A percentile compares a stretch with the other conserved stretches of the same genome.
Evolutionary conservation across 92 coral and sea anemone genomes (phyloP).

Genomic region (Zoanthus sociatus): DNA sequence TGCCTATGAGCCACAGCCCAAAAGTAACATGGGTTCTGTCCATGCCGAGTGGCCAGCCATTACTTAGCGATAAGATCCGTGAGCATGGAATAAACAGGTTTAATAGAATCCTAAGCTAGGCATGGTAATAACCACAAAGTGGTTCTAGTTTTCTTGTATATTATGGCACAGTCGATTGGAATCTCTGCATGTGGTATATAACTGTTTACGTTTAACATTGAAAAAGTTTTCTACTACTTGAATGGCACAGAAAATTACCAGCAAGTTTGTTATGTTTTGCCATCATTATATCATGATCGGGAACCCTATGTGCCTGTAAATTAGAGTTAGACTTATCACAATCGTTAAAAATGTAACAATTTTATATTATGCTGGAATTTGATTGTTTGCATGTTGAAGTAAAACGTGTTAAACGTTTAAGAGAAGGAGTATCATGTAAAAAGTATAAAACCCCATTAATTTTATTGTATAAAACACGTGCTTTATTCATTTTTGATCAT

Average conservation of each 20-base stretch:
- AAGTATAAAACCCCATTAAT: not conserved
- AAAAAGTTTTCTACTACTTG: conserved; percentile 17
- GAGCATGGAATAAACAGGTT: too few species aligned
- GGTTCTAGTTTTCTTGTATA: not conserved
- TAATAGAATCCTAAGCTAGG: too few species aligned
- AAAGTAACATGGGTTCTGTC: too few species aligned
- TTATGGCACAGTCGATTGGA: not conserved
- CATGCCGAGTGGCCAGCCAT: too few species aligned
- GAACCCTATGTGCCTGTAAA: conserved; percentile 7
- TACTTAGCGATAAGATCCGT: too few species aligned
- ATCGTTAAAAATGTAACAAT: not conserved
- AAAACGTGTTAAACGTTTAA: not conserved
- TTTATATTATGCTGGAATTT: conserved; percentile 2
- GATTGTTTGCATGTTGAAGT: conserved; percentile 8
- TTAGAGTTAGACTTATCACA: conserved; percentile 11
- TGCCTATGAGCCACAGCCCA: too few species aligned
- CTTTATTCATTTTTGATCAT: conserved; percentile 10
- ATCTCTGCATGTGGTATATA: not conserved
- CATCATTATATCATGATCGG: conserved; percentile 20
- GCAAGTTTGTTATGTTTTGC: conserved; percentile 13
- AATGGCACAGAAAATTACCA: conserved; percentile 19
- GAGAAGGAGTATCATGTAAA: not conserved
- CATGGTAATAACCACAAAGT: too few species aligned
- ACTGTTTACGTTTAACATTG: not conserved
- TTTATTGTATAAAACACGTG: not conserved